Evolutionary conservation across 1,140 invertebrate species (phyloP).

Genomic region (Zophobas morio): DNA sequence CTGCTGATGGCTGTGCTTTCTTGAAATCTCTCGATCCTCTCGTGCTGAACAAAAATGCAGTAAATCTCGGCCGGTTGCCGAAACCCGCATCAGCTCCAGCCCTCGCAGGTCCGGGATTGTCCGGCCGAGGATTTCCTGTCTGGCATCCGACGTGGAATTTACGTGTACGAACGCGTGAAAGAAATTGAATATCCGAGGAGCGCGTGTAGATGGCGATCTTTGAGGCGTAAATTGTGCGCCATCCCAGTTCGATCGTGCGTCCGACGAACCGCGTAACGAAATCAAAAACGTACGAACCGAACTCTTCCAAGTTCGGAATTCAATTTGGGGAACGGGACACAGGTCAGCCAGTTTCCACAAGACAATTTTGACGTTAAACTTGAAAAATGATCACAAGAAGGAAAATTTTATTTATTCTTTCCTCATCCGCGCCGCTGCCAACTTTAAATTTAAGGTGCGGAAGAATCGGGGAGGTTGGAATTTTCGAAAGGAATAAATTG

Average conservation of each 20-base stretch:
- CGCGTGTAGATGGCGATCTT: slow-evolving; percentile 51
- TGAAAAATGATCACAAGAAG: slow-evolving; percentile 49
- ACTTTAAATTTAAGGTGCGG: slow-evolving; percentile 23
- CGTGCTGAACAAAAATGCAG: too few relatives aligned
- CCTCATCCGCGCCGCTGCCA: slow-evolving; percentile 5
- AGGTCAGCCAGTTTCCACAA: slow-evolving; percentile 57
- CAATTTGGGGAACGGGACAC: slow-evolving; percentile 56
- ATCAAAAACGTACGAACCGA: slow-evolving; percentile 56
- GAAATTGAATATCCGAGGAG: slow-evolving; percentile 58
- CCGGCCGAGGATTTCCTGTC: slow-evolving; percentile 24
- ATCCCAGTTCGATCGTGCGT: slow-evolving; percentile 46
- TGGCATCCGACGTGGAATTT: slow-evolving; percentile 55
- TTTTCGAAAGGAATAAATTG: slow-evolving; percentile 8
- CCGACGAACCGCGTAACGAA: slow-evolving; percentile 58
- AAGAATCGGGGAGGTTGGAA: slow-evolving; percentile 17
- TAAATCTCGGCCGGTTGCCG: background rate
- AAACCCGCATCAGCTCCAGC: slow-evolving; percentile 1
- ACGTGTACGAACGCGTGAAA: slow-evolving; percentile 57
- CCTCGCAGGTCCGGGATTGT: slow-evolving; percentile 32
- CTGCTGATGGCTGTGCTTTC: too few relatives aligned
- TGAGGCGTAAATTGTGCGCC: slow-evolving; percentile 56
- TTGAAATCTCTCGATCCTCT: too few relatives aligned
- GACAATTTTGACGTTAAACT: slow-evolving; percentile 55
- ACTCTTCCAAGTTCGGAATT: slow-evolving; percentile 55
- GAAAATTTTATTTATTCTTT: slow-evolving; percentile 50